Evolutionary conservation across 2,888 invertebrate genomes (phyloP).

Genomic region (Agonopterix heracliana): DNA sequence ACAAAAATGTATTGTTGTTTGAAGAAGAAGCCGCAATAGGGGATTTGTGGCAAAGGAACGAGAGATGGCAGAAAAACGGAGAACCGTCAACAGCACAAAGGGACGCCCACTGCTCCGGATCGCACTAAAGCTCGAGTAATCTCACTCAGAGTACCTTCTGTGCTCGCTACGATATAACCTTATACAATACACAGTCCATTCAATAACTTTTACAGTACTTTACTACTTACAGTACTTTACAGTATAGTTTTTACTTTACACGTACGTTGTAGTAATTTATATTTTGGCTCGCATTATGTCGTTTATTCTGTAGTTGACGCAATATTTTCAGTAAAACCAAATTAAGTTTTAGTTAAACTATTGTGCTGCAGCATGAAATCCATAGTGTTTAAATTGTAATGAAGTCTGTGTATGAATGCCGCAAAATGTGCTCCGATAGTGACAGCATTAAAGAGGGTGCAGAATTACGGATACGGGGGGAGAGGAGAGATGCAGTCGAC

Average conservation of each 20-base stretch:
- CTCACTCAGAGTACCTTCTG: conserved; percentile 34
- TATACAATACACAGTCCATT: not conserved
- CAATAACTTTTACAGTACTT: not conserved
- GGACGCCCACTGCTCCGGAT: conserved; percentile 38
- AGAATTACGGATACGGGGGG: conserved; percentile 42
- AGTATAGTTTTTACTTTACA: not conserved
- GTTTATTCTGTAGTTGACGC: not conserved
- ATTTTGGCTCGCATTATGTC: not conserved
- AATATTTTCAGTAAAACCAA: not conserved
- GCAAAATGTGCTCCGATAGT: conserved; percentile 27
- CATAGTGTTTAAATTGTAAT: conserved; percentile 1
- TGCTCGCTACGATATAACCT: conserved; percentile 4
- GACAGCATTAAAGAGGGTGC: conserved; percentile 34
- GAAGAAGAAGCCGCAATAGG: conserved; percentile 36
- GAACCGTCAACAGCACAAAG: conserved; percentile 48
- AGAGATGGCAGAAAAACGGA: conserved; percentile 40
- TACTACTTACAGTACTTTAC: too few species aligned
- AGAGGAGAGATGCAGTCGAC: conserved; percentile 45
- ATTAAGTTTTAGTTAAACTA: not conserved
- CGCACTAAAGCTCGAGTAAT: conserved; percentile 43
- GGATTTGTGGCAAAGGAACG: conserved; percentile 45
- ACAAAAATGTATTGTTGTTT: conserved; percentile 10
- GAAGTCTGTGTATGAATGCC: conserved; percentile 14
- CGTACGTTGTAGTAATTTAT: not conserved
- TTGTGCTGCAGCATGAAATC: not conserved